Evolutionary conservation across 2,797 vertebrate genomes (phyloP).

Genomic region (Trachurus trachurus): DNA sequence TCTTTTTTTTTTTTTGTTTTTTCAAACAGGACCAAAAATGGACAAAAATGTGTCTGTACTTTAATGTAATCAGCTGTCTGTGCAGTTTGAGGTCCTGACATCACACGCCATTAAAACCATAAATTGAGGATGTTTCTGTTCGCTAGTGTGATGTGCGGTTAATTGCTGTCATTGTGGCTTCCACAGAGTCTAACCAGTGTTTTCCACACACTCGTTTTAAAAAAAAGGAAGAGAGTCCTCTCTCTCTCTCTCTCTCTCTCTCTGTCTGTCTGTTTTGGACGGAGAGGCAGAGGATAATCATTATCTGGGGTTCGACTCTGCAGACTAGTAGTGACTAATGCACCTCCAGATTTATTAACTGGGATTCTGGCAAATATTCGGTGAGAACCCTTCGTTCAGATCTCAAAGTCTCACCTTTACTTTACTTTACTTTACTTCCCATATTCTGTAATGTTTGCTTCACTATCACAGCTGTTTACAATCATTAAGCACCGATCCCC

Average conservation of each 20-base stretch:
- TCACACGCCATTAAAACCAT: slow-evolving; percentile 65
- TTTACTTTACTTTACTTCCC: too few species aligned
- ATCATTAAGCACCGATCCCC: too few species aligned
- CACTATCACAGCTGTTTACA: too few species aligned
- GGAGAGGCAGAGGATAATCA: slow-evolving; percentile 35
- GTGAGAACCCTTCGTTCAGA: too few species aligned
- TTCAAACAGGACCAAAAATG: slow-evolving; percentile 84
- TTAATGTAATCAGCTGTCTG: slow-evolving; percentile 78
- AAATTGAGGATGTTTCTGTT: slow-evolving; percentile 56
- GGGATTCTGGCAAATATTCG: too few species aligned
- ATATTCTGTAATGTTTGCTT: too few species aligned
- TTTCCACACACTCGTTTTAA: slow-evolving; percentile 66
- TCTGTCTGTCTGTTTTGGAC: too few species aligned
- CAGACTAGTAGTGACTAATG: too few species aligned
- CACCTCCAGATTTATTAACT: too few species aligned
- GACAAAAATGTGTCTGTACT: slow-evolving; percentile 78
- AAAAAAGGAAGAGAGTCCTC: slow-evolving; percentile 43
- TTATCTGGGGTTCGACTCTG: slow-evolving; percentile 50
- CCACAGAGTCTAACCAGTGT: slow-evolving; percentile 66
- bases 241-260: too few species aligned
- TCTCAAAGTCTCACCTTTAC: too few species aligned
- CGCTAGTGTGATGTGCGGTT: slow-evolving; percentile 71
- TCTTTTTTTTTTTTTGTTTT: slow-evolving; percentile 37
- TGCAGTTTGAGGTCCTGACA: slow-evolving; percentile 67
- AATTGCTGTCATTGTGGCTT: slow-evolving; percentile 77